Evolutionary conservation across 2,888 invertebrate species (phyloP), one percentile per base, ranked within the genome.

Genomic region (Acronicta psi): DNA sequence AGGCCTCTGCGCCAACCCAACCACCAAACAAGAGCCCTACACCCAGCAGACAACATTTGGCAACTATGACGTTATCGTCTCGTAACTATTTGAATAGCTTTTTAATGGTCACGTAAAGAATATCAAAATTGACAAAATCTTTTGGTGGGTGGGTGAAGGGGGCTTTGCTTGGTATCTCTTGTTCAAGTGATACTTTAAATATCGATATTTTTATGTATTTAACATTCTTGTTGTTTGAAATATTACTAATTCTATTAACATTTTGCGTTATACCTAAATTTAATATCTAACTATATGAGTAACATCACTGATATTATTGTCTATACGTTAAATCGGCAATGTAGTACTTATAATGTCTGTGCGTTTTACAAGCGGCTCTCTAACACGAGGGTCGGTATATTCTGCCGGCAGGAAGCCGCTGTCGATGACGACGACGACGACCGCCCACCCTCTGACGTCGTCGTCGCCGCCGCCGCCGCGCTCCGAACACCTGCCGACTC

Each of bases 101-200:
- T 69, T 59, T 29, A 13, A 58, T 69, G 58, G 37, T 52, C 60
- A 56, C 23, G 36, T 57, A 45, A 59, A 67, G 46, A 38, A 72
- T 75, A 86, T 87, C 83, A 79, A 91, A 90, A 91, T 90, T 91
- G 58, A 80, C 63, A 68, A 83, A 76, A 82, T 77, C 78, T 88
- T 93, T 94, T 94, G 94, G 94, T 94, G 94, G 94, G 90, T 94
- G 94, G 94, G 94, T 93, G 93, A 92, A 93, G 91, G 94, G 93
- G 94, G 94, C 94, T 94, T 94, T 94, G 94, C 94, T 94, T 94
- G 94, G 94, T 94, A 94, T 94, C 94, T 94, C 94, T 88, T 83
- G 79, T 77, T 78, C 68, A 81, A 79, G 75, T 72, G 77, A 79
- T 78, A 79, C 79, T 58, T 60, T 51, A 61, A 59, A 36, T 43